Percentiles rank a stretch among this genome's conserved stretches.
Evolutionary conservation across 1,140 invertebrate species (phyloP).

Genomic region (Bradysia coprophila): DNA sequence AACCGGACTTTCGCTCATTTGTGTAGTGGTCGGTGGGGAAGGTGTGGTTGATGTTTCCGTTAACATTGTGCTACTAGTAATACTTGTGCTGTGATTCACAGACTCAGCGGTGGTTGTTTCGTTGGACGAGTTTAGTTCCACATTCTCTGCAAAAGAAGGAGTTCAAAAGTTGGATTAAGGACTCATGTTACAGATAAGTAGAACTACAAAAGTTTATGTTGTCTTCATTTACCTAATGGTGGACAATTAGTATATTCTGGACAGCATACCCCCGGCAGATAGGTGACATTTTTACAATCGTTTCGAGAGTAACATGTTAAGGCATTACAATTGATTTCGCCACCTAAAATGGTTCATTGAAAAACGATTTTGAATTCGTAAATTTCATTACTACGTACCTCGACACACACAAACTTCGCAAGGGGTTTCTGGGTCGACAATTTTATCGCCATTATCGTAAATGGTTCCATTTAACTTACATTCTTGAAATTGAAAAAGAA

Average conservation of each 20-base stretch:
- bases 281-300: conserved; percentile 47
- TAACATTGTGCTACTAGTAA: no score
- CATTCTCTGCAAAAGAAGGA: background rate
- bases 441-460: conserved; percentile 1
- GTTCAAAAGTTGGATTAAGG: background rate
- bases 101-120: no score
- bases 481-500: background rate
- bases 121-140: background rate
- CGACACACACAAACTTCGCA: background rate
- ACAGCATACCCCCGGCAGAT: conserved; percentile 49
- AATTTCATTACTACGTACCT: background rate
- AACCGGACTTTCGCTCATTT: conserved; percentile 2
- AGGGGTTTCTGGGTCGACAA: background rate
- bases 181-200: background rate
- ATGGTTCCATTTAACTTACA: background rate
- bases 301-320: conserved; percentile 52
- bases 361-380: background rate
- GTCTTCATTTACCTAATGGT: conserved; percentile 28
- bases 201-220: background rate
- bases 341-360: conserved; percentile 27
- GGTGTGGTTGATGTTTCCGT: no score
- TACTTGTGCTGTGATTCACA: no score
- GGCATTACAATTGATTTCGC: conserved; percentile 51
- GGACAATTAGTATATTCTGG: conserved; percentile 63
- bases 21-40: background rate